Base-by-base conservation (phyloP, 2,888 invertebrate species). In the Xestia rhomboidea region DNA sequence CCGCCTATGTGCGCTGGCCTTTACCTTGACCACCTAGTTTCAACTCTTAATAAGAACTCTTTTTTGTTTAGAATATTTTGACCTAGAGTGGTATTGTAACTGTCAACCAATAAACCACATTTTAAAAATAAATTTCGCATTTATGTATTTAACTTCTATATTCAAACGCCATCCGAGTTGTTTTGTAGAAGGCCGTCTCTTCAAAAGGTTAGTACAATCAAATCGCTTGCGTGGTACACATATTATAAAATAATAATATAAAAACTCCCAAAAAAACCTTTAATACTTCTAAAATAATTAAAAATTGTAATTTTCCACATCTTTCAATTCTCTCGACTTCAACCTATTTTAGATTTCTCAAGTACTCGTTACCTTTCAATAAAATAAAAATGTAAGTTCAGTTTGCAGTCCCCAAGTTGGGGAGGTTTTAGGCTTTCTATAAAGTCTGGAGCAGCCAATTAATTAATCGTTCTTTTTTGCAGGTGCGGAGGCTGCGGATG, bases 401-500 rank as follows among this genome's bases (percentile, higher is more conserved):
- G 21, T n/a, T 51, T 24, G 6, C 15, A 15, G 27, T 4, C 1
- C 51, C 51, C 24, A 8, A 18, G 34, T 34, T 34, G 34, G 4
- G 34, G 34, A 34, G 34, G 1, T 34, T 4, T 24, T 0, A 15
- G 15, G n/a, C 24, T 34, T 62, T 13, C 54, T n/a, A 13, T 27
- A 54, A 46, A 21, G 21, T 49, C 8, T 0, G 4, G 34, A 15
- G 27, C 18, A 27, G 57, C 27, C 27, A 57, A 15, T n/a, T 54
- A 24, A 21, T 21, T 21, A 1, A n/a, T n/a, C 18, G n/a, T 15
- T 72, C 60, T 73, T 76, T 21, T 67, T 88, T 82, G 4, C 91
- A 94, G 95, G 94, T 94, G 94, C 89, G 94, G 95, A 88, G 86
- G 88, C 63, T 91, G 92, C 77, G 92, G 83, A 21, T 94, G 95